A percentile compares a stretch with the other conserved stretches of the same genome.
Conservation (phyloP, 2,888 invertebrate species). For the Cantharis nigra region DNA sequence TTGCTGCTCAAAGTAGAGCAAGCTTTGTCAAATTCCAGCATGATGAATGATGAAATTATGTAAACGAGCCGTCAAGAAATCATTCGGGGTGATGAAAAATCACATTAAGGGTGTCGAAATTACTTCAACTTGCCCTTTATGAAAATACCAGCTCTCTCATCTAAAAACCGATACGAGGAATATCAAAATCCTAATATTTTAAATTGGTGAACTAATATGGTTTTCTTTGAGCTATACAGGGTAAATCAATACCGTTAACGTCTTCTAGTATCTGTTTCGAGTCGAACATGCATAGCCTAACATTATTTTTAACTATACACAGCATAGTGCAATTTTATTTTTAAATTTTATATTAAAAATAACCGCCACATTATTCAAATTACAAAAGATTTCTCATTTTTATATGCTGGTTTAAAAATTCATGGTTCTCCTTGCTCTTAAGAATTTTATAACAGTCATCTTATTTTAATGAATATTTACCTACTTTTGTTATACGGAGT, state of each 20-base stretch:
- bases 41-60: slow-evolving; percentile 41
- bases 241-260: background rate
- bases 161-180: slow-evolving; percentile 11
- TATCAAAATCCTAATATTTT: slow-evolving; percentile 9
- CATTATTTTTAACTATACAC: no score
- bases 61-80: slow-evolving; percentile 38
- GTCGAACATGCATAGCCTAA: no score
- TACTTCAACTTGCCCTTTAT: slow-evolving; percentile 22
- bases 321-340: no score
- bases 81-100: slow-evolving; percentile 30
- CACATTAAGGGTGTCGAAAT: slow-evolving; percentile 27
- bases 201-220: background rate
- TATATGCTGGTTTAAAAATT: no score
- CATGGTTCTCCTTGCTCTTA: no score
- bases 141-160: slow-evolving; percentile 18
- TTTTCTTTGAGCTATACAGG: background rate
- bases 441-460: no score
- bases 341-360: no score
- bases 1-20: slow-evolving; percentile 18
- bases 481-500: no score
- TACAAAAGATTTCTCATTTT: no score
- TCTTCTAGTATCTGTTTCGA: background rate
- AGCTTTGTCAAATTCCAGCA: slow-evolving; percentile 25
- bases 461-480: no score
- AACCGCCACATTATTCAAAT: no score